Percentiles rank a stretch among this genome's conserved stretches.
These are phyloP conservation scores for Orthonyx spaldingii DNA, from an alignment of 2,113 vertebrate species.

Conservation along the genomic window DNA sequence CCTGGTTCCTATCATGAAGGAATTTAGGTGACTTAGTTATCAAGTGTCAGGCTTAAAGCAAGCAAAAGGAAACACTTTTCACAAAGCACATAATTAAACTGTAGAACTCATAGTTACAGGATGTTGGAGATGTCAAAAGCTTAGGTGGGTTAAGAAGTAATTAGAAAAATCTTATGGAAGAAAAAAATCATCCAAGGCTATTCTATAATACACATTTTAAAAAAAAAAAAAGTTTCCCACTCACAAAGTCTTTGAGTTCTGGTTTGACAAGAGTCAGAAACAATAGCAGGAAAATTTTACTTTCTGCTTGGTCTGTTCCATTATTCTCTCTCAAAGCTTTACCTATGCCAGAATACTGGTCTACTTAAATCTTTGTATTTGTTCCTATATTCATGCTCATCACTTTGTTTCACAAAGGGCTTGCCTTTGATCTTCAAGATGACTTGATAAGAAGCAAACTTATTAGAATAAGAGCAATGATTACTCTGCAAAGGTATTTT, in stretches of 20 bases:
- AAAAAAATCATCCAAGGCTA: not conserved
- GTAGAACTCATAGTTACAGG: not conserved
- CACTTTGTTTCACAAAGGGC: not conserved
- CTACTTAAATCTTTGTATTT: not conserved
- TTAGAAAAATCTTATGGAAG: not conserved
- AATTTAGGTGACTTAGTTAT: not conserved
- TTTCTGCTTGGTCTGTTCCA: not conserved
- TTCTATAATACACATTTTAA: not conserved
- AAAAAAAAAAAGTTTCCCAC: not conserved
- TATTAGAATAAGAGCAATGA: not conserved
- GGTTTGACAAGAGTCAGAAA: not conserved
- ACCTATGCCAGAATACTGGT: not conserved
- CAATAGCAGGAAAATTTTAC: not conserved
- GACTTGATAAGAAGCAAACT: not conserved
- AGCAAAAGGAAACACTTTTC: constrained; percentile 42
- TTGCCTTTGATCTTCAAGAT: not conserved
- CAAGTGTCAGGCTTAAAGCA: constrained; percentile 6
- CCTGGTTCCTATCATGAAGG: not conserved
- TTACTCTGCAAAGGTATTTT: not conserved
- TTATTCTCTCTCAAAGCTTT: not conserved
- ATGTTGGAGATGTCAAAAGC: constrained; percentile 29
- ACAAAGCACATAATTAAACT: constrained; percentile 15
- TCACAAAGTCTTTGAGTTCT: not conserved
- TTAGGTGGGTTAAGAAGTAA: not conserved
- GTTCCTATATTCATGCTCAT: not conserved